These are phyloP conservation scores for Hydropotes inermis DNA, from an alignment of 2,113 vertebrate genomes.

Conservation along the genomic window DNA sequence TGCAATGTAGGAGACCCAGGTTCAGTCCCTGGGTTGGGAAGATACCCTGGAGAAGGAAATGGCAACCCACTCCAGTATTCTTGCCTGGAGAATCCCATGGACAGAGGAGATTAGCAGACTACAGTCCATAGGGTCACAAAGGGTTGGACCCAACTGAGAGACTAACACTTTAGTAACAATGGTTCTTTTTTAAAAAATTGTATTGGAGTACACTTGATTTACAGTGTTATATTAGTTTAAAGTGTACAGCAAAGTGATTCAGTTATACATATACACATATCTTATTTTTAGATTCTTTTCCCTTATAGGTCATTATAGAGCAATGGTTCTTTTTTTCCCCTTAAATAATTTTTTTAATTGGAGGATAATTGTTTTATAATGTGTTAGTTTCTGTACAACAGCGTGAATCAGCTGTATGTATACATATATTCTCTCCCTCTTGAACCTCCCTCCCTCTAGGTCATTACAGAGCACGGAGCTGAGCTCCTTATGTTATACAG, in stretches of 20 bases:
- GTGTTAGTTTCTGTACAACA: neutral
- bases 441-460: neutral
- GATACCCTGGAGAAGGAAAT: neutral
- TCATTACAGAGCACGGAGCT: neutral
- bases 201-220: neutral
- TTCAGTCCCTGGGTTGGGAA: neutral
- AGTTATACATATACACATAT: neutral
- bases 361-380: neutral
- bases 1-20: neutral
- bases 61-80: neutral
- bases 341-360: neutral
- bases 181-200: neutral
- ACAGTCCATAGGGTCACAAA: neutral
- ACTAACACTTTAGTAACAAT: neutral
- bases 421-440: neutral
- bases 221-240: neutral
- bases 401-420: neutral
- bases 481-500: neutral
- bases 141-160: neutral
- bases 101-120: neutral
- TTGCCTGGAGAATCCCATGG: neutral
- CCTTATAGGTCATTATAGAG: neutral
- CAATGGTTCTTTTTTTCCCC: neutral
- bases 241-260: neutral
- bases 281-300: neutral